Evolutionary conservation across 2,113 vertebrate genomes (phyloP), one percentile per base, ranked within the genome.

Genomic region (Okapia johnstoni): DNA sequence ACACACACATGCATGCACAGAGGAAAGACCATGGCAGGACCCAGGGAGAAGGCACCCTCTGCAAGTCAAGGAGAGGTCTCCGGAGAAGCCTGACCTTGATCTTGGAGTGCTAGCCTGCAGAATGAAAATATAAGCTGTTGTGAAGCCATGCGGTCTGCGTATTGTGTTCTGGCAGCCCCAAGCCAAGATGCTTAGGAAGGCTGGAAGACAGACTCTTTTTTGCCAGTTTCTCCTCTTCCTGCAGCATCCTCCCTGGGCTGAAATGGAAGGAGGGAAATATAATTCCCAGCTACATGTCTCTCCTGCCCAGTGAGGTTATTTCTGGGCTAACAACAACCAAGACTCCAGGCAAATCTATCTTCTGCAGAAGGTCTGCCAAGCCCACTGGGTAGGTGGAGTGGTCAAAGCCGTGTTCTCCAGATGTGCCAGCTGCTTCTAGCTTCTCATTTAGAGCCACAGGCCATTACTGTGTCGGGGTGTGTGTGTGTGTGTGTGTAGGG

Each of bases 1-100:
- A 14, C 61, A 19, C 3, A 1, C 0, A 14, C 26, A 11, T 0
- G 26, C n/a, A 19, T 0, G 19, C 57, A 8, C 43, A 66, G 13
- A 40, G 40, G 28, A 13, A 19, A 54, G 55, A 28, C 23, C 50
- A 4, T 0, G 4, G 6, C 23, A 86, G 66, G 54, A 61, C 14
- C 66, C 2, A 0, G 28, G 3, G 15, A 55, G 85, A 36, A 54
- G 33, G 48, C 0, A 2, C 21, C 28, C 2, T 8, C 70, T 36
- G 16, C 12, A 28, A 36, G 60, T 60, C 92, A 40, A 33, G 15
- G 40, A 40, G 48, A 21, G 43, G 36, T 23, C 26, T 48, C 63
- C 55, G 81, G 15, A 93, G 57, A 94, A 55, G 15, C 73, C 12
- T 46, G 43, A 5, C 36, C 25, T 26, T 58, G 12, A 52, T 25